Percentiles rank a stretch among this genome's conserved stretches.
These are phyloP conservation scores for Brachypteracias leptosomus DNA, from an alignment of 2,113 vertebrate genomes.

Conservation along the genomic window DNA sequence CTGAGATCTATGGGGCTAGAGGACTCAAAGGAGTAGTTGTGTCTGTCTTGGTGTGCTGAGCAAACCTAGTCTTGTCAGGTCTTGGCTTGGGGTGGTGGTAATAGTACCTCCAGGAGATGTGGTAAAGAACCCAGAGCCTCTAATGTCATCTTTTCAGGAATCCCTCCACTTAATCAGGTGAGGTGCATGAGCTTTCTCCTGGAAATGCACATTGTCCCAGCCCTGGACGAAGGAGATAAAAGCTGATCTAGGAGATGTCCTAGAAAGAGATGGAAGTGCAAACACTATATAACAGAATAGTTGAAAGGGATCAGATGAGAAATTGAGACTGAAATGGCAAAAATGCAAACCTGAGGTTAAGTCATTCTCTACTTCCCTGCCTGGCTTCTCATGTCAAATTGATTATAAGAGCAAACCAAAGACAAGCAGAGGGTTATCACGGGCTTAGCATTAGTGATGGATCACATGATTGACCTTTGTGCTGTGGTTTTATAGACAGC, in stretches of 20 bases:
- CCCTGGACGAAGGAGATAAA: not conserved
- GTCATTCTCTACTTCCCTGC: not conserved
- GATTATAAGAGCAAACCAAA: not conserved
- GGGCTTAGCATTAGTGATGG: not conserved
- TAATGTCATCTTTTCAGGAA: not conserved
- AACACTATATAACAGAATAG: not conserved
- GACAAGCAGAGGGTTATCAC: not conserved
- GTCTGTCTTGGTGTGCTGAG: not conserved
- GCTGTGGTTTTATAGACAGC: not conserved
- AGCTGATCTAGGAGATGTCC: not conserved
- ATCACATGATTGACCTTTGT: not conserved
- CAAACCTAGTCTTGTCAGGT: not conserved
- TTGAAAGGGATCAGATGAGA: not conserved
- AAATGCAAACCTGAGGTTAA: not conserved
- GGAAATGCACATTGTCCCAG: not conserved
- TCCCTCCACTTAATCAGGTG: not conserved
- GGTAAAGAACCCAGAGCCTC: not conserved
- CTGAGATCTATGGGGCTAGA: not conserved
- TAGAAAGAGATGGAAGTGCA: not conserved
- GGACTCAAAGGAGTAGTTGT: not conserved
- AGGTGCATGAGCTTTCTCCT: not conserved
- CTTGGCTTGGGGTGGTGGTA: not conserved
- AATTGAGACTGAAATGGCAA: not conserved
- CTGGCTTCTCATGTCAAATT: not conserved
- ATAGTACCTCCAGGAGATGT: not conserved